Base-by-base conservation (phyloP, 2,888 invertebrate genomes). In the Craniophora ligustri region DNA sequence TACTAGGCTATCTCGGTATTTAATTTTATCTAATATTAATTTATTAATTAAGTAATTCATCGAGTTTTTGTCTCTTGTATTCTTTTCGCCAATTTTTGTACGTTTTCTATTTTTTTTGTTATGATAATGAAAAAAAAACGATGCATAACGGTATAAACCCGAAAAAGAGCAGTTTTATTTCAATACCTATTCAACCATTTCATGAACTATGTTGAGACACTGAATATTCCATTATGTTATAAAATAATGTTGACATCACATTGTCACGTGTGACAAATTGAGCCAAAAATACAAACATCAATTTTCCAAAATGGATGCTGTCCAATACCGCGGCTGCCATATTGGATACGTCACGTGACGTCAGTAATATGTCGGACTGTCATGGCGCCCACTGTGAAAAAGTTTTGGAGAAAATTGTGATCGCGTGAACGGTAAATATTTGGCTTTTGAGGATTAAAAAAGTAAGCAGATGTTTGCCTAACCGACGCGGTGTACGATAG, bases 251-350 rank as follows among this genome's bases (percentile, higher is more conserved):
- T 10, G 16, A 34, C 19, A 36, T 23, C 32, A 23, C 35, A 19
- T 38, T 57, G 44, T 7, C 13, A 26, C 6, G 34, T 40, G 51
- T 69, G 62, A 70, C 60, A 65, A 76, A 75, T 72, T 46, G 57
- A 40, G 42, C 36, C 35, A 18, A 56, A 57, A 72, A 69, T 65
- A 39, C 51, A 64, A 62, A 67, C 58, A 65, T 62, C 56, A 68
- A 60, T 65, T 69, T 70, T 64, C 59, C 58, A 70, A 67, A 73
- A 70, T 74, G 72, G 69, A 67, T 72, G 66, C 67, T 40, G 38
- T 44, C 49, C 41, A 47, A 62, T 71, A 65, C 23, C 13, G 18
- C 31, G 4, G 11, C 8, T 26, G 23, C 31, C 44, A 50, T 66
- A 46, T 51, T 67, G 42, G 46, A 49, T 39, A 44, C 19, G 40